Evolutionary conservation across 2,888 invertebrate species (phyloP).

Genomic region (Kryphioiulus occultus): DNA sequence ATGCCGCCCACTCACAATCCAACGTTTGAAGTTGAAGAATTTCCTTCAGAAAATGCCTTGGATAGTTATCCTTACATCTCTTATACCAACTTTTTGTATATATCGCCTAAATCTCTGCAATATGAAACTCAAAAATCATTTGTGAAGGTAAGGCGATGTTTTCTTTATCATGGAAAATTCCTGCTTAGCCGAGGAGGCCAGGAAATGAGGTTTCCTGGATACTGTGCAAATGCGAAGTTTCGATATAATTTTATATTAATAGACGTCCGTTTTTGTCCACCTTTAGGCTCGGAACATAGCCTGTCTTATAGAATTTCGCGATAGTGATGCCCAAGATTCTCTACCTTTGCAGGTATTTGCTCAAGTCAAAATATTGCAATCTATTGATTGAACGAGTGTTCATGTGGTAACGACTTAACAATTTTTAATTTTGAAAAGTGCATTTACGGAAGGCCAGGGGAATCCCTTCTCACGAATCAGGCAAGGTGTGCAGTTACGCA

Average conservation of each 20-base stretch:
- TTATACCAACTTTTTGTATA: constrained; percentile 88
- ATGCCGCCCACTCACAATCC: constrained; percentile 78
- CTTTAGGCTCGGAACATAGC: constrained; percentile 87
- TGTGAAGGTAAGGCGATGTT: constrained; percentile 68
- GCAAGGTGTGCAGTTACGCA: constrained; percentile 74
- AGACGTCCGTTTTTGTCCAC: constrained; percentile 40
- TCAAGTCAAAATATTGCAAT: neutral
- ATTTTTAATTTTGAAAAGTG: constrained; percentile 65
- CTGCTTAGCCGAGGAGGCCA: too few relatives aligned
- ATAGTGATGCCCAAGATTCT: constrained; percentile 77
- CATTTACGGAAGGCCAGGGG: constrained; percentile 76
- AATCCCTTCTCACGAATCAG: constrained; percentile 71
- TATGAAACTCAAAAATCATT: constrained; percentile 93
- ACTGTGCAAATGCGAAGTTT: too few relatives aligned
- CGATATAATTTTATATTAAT: too few relatives aligned
- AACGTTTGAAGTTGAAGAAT: constrained; percentile 85
- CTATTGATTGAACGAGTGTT: neutral
- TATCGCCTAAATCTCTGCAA: constrained; percentile 84
- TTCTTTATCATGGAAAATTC: too few relatives aligned
- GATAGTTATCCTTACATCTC: constrained; percentile 81
- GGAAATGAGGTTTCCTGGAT: too few relatives aligned
- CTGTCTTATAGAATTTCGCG: constrained; percentile 85
- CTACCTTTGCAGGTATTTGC: constrained; percentile 74
- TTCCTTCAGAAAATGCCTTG: constrained; percentile 67
- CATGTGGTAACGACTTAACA: too few relatives aligned